Base-by-base conservation (phyloP, 2,888 invertebrate species). In the Cyclophora albipunctata region DNA sequence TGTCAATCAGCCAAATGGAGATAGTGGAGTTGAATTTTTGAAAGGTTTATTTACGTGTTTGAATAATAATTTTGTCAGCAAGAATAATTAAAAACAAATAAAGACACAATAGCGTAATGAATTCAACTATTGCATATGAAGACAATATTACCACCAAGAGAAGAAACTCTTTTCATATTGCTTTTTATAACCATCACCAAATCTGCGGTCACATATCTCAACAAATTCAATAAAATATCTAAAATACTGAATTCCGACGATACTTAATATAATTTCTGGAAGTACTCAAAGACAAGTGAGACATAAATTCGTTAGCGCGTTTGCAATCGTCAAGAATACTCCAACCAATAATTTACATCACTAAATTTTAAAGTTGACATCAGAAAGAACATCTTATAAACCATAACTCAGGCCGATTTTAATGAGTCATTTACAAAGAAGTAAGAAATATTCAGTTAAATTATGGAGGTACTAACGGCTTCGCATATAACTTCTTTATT, bases 331-430 rank as follows among this genome's bases (percentile, higher is more conserved):
- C 84, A 78, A 70, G 71, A 79, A 80, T 81, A 81, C 75, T 75
- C 76, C 71, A 71, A 75, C 77, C 63, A 75, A 83, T 84, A 84
- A 84, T 72, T 87, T 79, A 86, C 78, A 58, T 70, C 75, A 68
- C 75, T 88, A 86, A 83, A 86, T 88, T 86, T 84, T 77, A 84
- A 87, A 88, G 86, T 87, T 87, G 88, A 88, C 85, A 81, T 79
- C 78, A 81, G 84, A 86, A 85, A 86, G 86, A 86, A 81, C 80
- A 73, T 82, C 82, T 81, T 84, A 82, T 84, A 83, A 79, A 81
- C 69, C 56, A 80, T 86, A 82, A 77, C 72, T 85, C 75, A 83
- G 71, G 67, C 64, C 66, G 68, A 71, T 78, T 76, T 78, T 77
- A 75, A 79, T 79, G 81, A 78, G 55, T 73, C 73, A 73, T 61